Percentiles rank a stretch among this genome's conserved stretches.
Conservation (phyloP, 2,113 vertebrate genomes). For the Siphamia tubifer region DNA sequence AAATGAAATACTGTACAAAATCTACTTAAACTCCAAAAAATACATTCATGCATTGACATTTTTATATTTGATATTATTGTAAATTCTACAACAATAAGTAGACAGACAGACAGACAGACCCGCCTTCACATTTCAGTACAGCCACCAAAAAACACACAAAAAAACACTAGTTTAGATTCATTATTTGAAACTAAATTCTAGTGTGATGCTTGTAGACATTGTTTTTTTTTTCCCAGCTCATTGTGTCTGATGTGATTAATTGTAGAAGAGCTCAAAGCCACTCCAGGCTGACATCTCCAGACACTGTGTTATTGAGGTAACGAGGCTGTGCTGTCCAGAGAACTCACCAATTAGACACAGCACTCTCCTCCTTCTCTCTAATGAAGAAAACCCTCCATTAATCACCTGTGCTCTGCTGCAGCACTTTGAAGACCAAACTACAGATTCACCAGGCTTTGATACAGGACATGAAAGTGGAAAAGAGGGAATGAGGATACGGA, state of each 20-base stretch:
- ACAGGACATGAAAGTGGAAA: slow-evolving; percentile 52
- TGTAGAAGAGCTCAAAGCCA: neutral
- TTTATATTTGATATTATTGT: too few species aligned
- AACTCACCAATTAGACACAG: slow-evolving; percentile 59
- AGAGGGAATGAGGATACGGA: neutral
- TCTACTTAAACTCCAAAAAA: too few species aligned
- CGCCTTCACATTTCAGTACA: too few species aligned
- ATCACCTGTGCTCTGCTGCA: slow-evolving; percentile 55
- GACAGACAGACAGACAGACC: too few species aligned
- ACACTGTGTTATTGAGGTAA: slow-evolving; percentile 43
- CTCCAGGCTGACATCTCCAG: neutral
- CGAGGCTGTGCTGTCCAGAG: slow-evolving; percentile 43
- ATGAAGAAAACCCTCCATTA: slow-evolving; percentile 61
- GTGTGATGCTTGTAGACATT: slow-evolving; percentile 5
- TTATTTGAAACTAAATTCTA: neutral
- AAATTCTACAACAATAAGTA: too few species aligned
- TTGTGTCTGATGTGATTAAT: slow-evolving; percentile 36
- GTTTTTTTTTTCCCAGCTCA: slow-evolving; percentile 29
- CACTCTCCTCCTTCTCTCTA: slow-evolving; percentile 41
- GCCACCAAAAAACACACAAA: too few species aligned
- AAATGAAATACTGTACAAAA: too few species aligned
- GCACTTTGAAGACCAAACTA: slow-evolving; percentile 55
- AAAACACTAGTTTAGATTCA: neutral
- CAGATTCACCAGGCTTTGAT: slow-evolving; percentile 54
- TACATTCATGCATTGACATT: too few species aligned